These are phyloP conservation scores for Drosophila nigrodunni DNA, from an alignment of 1,140 invertebrate genomes.

Conservation along the genomic window DNA sequence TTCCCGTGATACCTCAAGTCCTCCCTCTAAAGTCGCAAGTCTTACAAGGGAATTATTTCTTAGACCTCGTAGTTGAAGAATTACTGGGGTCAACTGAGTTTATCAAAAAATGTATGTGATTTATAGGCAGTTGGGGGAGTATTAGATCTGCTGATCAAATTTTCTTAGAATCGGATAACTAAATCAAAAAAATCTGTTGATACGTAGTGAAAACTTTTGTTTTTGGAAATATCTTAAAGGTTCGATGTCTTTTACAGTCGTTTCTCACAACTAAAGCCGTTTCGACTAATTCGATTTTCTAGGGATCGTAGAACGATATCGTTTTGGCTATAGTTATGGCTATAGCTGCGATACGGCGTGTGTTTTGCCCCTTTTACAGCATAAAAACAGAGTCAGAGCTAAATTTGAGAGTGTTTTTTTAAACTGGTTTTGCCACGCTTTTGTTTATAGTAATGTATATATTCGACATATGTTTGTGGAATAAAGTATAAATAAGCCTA, in stretches of 20 bases:
- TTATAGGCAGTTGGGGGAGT: no score
- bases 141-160: no score
- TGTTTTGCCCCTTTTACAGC: slow-evolving; percentile 30
- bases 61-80: no score
- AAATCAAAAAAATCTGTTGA: no score
- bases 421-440: slow-evolving; percentile 45
- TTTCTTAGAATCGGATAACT: no score
- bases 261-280: no score
- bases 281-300: slow-evolving; percentile 1
- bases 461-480: slow-evolving; percentile 65
- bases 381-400: slow-evolving; percentile 10
- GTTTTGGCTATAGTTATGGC: slow-evolving; percentile 1
- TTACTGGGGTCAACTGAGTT: no score
- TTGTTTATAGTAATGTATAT: slow-evolving; percentile 37
- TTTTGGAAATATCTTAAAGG: no score
- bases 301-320: slow-evolving; percentile 15
- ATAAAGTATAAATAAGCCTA: slow-evolving; percentile 57
- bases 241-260: no score
- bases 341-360: neutral
- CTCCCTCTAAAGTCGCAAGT: no score
- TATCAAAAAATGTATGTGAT: no score
- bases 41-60: slow-evolving; percentile 10
- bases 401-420: neutral
- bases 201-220: no score
- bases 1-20: neutral